Evolutionary conservation across 2,113 vertebrate genomes (phyloP), one percentile per base, ranked within the genome.

Genomic region (Edolisoma coerulescens): DNA sequence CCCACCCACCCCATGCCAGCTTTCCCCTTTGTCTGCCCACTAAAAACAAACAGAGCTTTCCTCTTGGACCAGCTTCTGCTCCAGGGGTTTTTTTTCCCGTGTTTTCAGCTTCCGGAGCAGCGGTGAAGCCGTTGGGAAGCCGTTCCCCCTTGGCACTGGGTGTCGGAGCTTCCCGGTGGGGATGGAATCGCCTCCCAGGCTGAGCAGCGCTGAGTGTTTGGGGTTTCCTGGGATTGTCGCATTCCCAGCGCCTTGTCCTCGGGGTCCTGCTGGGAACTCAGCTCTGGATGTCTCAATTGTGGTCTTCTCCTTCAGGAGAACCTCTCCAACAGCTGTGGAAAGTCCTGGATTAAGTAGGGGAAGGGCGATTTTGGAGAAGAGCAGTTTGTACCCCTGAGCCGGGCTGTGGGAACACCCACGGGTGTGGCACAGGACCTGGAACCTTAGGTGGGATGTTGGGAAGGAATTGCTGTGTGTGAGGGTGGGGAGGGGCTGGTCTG

Each of bases 381-480:
- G 0, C 14, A 10, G 16, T 14, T 77, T 59, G 44, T 23, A 9
- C 1, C 0, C 10, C 3, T 3, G 26, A 41, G 56, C 35, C 7
- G 12, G 26, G 56, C 7, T 44, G n/a, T 73, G 76, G 45, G 71
- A 37, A 7, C 33, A 27, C 6, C 30, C 32, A 52, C 3, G 33
- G 61, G 14, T 37, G 37, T 0, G 10, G 16, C 24, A 9, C 32
- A 2, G 56, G 9, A 21, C 16, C 11, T 32, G 32, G 52, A 64
- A 57, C 22, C 7, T 2, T 39, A 8, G 16, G 3, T 37, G 68
- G 39, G 39, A 37, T 11, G 0, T 27, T 14, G n/a, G 33, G 9
- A 13, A 63, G 68, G 47, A 9, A 63, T 73, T 73, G 0, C 8
- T 63, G 16, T 0, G 32, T 35, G 45, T 9, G 13, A 67, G 33